Evolutionary conservation across 2,888 invertebrate species (phyloP), one percentile per base, ranked within the genome.

Genomic region (Tuberolachnus salignus): DNA sequence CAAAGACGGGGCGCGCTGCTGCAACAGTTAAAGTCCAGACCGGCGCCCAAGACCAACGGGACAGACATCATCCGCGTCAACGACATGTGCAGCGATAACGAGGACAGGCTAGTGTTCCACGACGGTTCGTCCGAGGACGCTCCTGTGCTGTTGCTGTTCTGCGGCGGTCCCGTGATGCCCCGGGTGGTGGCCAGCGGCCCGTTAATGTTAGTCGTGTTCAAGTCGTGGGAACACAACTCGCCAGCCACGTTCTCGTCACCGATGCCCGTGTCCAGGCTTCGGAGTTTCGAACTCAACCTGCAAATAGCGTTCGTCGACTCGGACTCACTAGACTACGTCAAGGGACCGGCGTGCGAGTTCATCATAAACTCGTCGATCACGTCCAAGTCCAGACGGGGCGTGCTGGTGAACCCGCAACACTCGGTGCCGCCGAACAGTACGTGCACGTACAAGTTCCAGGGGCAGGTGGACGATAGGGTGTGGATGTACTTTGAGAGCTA

Each of bases 401-500:
- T 89, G 26, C 86, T 94, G 71, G 88, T 92, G 66, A 93, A 93
- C 82, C 94, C 94, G 1, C 88, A 92, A 70, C 94, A 95, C 87
- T 92, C 94, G 66, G 87, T 94, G 83, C 92, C 94, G 21, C 93
- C 94, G 1, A 92, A 92, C 84, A 93, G 94, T 80, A 94, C 93
- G 63, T 95, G 95, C 87, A 92, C 92, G 44, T 95, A 94, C 89
- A 91, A 90, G 82, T 93, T 95, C 85, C 90, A 91, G 84, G 94
- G 94, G 44, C 89, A 91, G 82, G 89, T 91, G 10, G 90, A 91
- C 71, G 94, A 94, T 85, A 89, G 92, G 81, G 91, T 95, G 80
- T 95, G 95, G 95, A 88, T 94, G 83, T 94, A 93, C 86, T 94
- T 94, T 85, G 90, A 93, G 82, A 93, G 93, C 82, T 94, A 93